These are phyloP conservation scores for Apodemus agrarius DNA, from an alignment of 2,797 vertebrate species.

Conservation along the genomic window DNA sequence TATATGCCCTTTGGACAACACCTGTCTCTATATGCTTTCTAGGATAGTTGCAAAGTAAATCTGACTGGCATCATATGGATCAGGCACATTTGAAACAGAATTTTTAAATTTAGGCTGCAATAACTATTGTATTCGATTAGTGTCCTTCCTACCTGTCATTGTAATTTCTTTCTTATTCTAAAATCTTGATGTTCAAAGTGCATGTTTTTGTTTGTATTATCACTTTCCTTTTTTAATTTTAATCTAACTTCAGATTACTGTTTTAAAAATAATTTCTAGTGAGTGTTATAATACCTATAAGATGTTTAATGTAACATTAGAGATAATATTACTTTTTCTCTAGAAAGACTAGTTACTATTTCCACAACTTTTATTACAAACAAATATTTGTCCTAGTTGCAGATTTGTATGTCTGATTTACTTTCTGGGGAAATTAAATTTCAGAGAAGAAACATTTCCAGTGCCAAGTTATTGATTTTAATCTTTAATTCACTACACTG, in stretches of 20 bases:
- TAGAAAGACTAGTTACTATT: background rate
- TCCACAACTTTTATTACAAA: background rate
- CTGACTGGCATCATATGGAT: background rate
- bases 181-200: background rate
- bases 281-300: background rate
- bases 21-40: background rate
- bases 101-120: background rate
- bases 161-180: background rate
- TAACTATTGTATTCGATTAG: background rate
- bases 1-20: background rate
- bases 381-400: background rate
- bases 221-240: conserved; percentile 18
- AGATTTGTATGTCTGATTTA: background rate
- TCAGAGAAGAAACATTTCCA: background rate
- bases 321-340: background rate
- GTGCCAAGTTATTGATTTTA: conserved; percentile 45
- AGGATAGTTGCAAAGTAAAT: background rate
- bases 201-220: background rate
- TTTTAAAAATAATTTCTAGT: conserved; percentile 22
- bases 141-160: background rate
- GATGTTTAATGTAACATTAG: conserved; percentile 9
- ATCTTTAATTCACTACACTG: background rate
- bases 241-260: background rate
- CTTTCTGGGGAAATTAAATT: conserved; percentile 17
- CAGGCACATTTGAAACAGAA: background rate